A percentile compares a stretch with the other conserved stretches of the same genome.
These are phyloP conservation scores for Periophthalmodon schlosseri DNA, from an alignment of 2,113 vertebrate genomes.

Conservation along the genomic window DNA sequence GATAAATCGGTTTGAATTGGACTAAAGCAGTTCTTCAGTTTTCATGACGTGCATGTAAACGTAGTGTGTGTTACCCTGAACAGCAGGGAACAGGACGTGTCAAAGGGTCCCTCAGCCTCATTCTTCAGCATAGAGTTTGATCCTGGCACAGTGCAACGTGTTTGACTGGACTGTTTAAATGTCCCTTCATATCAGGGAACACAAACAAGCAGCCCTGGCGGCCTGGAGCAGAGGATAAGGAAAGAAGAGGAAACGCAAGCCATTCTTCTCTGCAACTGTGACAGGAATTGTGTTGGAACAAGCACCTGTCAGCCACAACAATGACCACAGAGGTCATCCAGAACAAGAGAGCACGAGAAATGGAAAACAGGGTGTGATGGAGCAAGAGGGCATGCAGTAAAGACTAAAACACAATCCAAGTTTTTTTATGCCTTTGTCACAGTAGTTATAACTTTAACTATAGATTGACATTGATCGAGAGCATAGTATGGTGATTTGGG, in stretches of 20 bases:
- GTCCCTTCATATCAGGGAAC: conserved; percentile 63
- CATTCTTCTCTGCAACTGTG: conserved; percentile 64
- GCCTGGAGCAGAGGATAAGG: conserved; percentile 67
- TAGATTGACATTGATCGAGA: not conserved
- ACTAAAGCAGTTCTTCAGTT: no score
- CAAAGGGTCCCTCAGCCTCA: conserved; percentile 52
- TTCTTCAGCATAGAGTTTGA: conserved; percentile 52
- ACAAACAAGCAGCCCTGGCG: conserved; percentile 65
- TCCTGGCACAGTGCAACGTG: conserved; percentile 53
- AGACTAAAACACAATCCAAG: conserved; percentile 12
- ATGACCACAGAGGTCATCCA: conserved; percentile 57
- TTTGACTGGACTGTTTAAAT: conserved; percentile 65
- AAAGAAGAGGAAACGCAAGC: conserved; percentile 57
- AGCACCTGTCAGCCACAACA: conserved; percentile 69
- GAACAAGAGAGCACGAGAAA: conserved; percentile 23
- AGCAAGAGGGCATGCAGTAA: conserved; percentile 24
- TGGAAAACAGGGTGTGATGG: conserved; percentile 26
- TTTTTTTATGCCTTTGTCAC: conserved; percentile 13
- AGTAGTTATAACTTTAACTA: not conserved
- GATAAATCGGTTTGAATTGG: no score
- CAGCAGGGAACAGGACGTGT: conserved; percentile 40
- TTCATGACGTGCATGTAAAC: no score
- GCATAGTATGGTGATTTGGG: no score
- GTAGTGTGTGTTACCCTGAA: conserved; percentile 22
- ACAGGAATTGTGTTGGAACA: conserved; percentile 72